A percentile compares a stretch with the other conserved stretches of the same genome.
phyloP scores from a whole-genome alignment of 2,888 invertebrate species.

The Anarsia innoxiella region DNA sequence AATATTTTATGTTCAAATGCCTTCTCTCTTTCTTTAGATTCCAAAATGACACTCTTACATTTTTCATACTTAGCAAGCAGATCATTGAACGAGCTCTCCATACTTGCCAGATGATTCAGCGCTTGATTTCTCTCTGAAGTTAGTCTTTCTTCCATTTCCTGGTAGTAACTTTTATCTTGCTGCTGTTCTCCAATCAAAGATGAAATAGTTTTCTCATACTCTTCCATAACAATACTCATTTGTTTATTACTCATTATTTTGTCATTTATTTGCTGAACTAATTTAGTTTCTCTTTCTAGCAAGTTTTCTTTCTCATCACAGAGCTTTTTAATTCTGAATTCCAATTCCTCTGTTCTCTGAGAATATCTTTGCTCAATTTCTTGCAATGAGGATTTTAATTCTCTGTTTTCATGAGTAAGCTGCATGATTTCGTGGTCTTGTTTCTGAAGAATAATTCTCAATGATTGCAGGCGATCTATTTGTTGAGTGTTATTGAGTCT shows the following conservation, averaged over 20 bases:
- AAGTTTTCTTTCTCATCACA: constrained; percentile 45
- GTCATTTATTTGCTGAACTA: constrained; percentile 50
- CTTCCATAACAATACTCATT: constrained; percentile 82
- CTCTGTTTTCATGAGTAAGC: constrained; percentile 54
- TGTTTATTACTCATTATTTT: constrained; percentile 57
- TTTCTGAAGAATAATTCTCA: constrained; percentile 52
- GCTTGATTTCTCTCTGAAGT: constrained; percentile 75
- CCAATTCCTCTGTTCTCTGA: constrained; percentile 43
- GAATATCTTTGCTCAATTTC: constrained; percentile 45
- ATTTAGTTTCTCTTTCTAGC: constrained; percentile 42
- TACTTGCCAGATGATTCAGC: constrained; percentile 72
- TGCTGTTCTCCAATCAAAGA: constrained; percentile 83
- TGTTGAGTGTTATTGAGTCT: constrained; percentile 34
- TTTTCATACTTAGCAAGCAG: constrained; percentile 78
- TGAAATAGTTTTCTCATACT: constrained; percentile 86
- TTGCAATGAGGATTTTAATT: constrained; percentile 48
- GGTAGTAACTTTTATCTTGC: constrained; percentile 71
- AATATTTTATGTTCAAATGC: constrained; percentile 79
- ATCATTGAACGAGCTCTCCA: constrained; percentile 79
- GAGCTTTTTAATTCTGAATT: constrained; percentile 48
- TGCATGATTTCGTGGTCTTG: constrained; percentile 57
- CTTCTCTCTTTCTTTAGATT: constrained; percentile 77
- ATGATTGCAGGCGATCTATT: constrained; percentile 47
- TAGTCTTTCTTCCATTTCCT: constrained; percentile 63
- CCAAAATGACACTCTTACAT: constrained; percentile 72